Conservation (phyloP, 2,113 vertebrate genomes). For the Sula dactylatra region DNA sequence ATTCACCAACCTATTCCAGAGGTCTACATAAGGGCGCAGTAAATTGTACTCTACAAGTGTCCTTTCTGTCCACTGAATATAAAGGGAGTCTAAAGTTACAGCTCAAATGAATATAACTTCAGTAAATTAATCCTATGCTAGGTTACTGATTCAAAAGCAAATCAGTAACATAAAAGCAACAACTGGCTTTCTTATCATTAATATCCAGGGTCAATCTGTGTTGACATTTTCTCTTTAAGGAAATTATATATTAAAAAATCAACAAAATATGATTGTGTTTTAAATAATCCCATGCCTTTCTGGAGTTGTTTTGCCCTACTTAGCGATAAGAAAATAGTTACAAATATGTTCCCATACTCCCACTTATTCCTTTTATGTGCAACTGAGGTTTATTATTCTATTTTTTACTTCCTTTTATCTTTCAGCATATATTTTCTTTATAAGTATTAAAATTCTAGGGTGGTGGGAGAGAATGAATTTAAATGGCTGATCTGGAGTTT, state of each 20-base stretch:
- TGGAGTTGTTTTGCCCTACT: background rate
- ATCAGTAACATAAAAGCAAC: background rate
- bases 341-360: conserved; percentile 20
- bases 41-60: background rate
- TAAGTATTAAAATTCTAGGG: background rate
- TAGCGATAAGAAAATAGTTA: conserved; percentile 6
- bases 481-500: background rate
- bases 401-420: conserved; percentile 24
- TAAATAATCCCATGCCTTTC: conserved; percentile 3
- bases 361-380: conserved; percentile 33
- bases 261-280: background rate
- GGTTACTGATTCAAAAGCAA: background rate
- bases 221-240: background rate
- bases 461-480: background rate
- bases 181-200: background rate
- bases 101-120: background rate
- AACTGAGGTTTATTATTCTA: conserved; percentile 11
- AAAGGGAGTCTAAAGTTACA: background rate
- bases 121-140: background rate
- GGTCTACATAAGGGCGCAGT: background rate
- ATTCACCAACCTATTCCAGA: background rate
- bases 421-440: conserved; percentile 8
- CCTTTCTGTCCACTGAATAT: background rate
- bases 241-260: background rate
- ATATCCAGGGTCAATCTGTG: background rate